These are phyloP conservation scores for Telmatherina bonti DNA, from an alignment of 2,797 vertebrate species.

Conservation along the genomic window DNA sequence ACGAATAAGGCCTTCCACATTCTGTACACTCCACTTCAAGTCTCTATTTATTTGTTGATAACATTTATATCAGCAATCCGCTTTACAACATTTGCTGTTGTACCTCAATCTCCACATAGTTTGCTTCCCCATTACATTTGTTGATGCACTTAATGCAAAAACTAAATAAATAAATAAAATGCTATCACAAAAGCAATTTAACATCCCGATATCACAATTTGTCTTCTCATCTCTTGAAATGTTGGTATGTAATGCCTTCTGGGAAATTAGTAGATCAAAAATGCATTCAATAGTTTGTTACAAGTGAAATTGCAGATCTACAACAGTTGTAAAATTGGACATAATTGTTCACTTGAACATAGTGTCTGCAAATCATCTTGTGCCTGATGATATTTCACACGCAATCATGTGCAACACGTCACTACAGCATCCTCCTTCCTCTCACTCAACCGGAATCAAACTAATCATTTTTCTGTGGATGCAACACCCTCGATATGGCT, in stretches of 20 bases:
- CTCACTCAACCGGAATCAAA: constrained; percentile 25
- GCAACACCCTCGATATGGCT: constrained; percentile 10
- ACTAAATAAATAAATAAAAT: background rate
- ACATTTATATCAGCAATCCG: constrained; percentile 43
- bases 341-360: background rate
- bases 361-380: background rate
- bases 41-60: constrained; percentile 51
- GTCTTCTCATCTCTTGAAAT: constrained; percentile 5
- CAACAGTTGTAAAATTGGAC: constrained; percentile 4
- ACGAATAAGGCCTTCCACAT: constrained; percentile 33
- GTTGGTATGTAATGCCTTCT: constrained; percentile 15
- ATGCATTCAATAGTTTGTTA: constrained; percentile 3
- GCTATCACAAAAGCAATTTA: constrained; percentile 46
- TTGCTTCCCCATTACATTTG: constrained; percentile 38
- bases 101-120: constrained; percentile 19
- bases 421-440: background rate
- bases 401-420: background rate
- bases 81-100: constrained; percentile 24
- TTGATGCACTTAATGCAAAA: constrained; percentile 25
- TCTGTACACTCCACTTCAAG: constrained; percentile 34
- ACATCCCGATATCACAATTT: constrained; percentile 4
- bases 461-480: constrained; percentile 32
- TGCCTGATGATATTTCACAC: constrained; percentile 11
- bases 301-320: constrained; percentile 3
- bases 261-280: constrained; percentile 28